Conservation (phyloP, 2,113 vertebrate species). For the Nestor notabilis region DNA sequence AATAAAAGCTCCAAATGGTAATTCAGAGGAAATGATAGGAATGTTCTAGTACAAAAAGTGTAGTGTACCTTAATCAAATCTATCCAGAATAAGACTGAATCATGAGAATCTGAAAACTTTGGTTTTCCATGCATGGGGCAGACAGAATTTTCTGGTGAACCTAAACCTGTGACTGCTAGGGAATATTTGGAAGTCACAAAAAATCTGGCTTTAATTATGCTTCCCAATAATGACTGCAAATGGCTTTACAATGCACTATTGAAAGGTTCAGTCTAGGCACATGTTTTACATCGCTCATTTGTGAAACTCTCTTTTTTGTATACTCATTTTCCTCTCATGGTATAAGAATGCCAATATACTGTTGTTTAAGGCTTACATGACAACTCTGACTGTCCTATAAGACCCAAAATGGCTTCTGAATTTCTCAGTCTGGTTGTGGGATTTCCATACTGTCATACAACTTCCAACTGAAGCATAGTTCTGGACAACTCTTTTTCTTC, state of each 20-base stretch:
- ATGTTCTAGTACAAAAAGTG: background rate
- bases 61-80: background rate
- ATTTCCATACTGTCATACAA: background rate
- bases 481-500: background rate
- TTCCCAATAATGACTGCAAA: background rate
- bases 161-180: background rate
- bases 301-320: background rate
- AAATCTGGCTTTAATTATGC: background rate
- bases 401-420: background rate
- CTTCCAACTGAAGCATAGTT: background rate
- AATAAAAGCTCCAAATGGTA: background rate
- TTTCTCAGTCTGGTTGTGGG: background rate
- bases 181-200: background rate
- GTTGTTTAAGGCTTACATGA: background rate
- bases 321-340: background rate
- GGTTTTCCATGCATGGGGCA: background rate
- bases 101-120: background rate
- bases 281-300: background rate
- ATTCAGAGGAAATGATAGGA: background rate
- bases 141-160: background rate
- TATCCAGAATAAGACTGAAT: background rate
- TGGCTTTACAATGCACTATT: background rate
- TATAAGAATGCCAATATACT: background rate
- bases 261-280: background rate
- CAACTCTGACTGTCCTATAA: background rate